phyloP scores from a whole-genome alignment of 2,888 invertebrate species.

The Ethmia dodecea region DNA sequence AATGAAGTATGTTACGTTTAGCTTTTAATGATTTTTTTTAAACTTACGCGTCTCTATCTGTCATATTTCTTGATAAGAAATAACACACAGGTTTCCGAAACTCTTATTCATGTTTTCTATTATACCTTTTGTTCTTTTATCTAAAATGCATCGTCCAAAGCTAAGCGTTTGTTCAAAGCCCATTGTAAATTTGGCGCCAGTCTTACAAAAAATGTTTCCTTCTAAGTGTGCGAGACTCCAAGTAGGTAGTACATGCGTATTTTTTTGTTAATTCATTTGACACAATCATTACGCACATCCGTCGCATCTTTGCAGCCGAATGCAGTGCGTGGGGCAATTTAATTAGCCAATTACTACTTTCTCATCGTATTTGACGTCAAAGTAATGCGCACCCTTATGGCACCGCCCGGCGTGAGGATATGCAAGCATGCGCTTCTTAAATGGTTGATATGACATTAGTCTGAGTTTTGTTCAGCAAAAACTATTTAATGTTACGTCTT shows the following conservation, averaged over 20 bases:
- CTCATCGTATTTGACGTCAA: conserved; percentile 32
- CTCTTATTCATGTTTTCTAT: conserved; percentile 25
- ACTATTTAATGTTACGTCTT: too few species aligned
- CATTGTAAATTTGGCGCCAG: conserved; percentile 24
- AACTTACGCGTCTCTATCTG: too few species aligned
- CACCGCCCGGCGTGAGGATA: too few species aligned
- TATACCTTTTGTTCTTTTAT: conserved; percentile 17
- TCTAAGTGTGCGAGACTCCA: too few species aligned
- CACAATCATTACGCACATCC: conserved; percentile 61
- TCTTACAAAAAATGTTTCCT: conserved; percentile 3
- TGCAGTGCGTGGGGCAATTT: conserved; percentile 57
- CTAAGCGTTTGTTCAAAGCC: conserved; percentile 5
- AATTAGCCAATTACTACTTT: conserved; percentile 50
- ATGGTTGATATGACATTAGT: too few species aligned
- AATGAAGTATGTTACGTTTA: too few species aligned
- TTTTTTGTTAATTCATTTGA: conserved; percentile 25
- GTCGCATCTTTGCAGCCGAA: conserved; percentile 38
- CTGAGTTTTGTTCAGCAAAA: too few species aligned
- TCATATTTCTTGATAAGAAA: too few species aligned
- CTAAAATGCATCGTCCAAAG: conserved; percentile 13
- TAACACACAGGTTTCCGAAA: too few species aligned
- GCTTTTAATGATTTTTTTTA: too few species aligned
- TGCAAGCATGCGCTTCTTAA: too few species aligned
- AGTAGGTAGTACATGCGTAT: not conserved
- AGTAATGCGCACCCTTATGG: too few species aligned